A percentile compares a stretch with the other conserved stretches of the same genome.
phyloP scores from a whole-genome alignment of 2,797 vertebrate genomes.

The Pitangus sulphuratus region DNA sequence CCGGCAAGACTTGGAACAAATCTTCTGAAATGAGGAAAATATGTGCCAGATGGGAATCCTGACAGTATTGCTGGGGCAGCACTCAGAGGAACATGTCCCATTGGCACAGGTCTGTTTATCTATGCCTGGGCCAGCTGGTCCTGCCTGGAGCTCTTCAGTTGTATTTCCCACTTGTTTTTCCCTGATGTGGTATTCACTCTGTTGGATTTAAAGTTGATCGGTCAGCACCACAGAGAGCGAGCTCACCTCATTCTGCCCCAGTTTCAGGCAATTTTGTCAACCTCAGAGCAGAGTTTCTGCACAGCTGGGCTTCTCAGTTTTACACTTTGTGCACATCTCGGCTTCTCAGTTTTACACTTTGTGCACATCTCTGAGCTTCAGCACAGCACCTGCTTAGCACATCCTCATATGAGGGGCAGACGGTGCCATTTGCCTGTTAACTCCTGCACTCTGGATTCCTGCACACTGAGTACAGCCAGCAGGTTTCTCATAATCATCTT shows the following conservation, averaged over 20 bases:
- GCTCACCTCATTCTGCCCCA: neutral
- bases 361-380: neutral
- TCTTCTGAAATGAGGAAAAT: neutral
- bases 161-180: neutral
- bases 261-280: neutral
- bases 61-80: neutral
- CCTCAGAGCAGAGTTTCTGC: neutral
- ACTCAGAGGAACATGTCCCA: neutral
- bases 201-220: neutral
- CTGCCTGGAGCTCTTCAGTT: neutral
- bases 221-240: neutral
- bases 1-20: neutral
- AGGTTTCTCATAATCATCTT: neutral
- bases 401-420: accelerated
- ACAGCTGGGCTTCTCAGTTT: neutral
- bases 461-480: neutral
- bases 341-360: neutral
- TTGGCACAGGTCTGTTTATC: neutral
- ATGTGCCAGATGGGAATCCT: neutral
- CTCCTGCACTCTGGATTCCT: neutral
- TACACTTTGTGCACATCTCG: neutral
- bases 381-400: neutral
- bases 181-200: neutral
- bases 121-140: neutral
- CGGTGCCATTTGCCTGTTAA: accelerated